Percentiles rank a stretch among this genome's conserved stretches.
Conservation (phyloP, 1,140 invertebrate genomes). For the Akabosia matsudoensis region DNA sequence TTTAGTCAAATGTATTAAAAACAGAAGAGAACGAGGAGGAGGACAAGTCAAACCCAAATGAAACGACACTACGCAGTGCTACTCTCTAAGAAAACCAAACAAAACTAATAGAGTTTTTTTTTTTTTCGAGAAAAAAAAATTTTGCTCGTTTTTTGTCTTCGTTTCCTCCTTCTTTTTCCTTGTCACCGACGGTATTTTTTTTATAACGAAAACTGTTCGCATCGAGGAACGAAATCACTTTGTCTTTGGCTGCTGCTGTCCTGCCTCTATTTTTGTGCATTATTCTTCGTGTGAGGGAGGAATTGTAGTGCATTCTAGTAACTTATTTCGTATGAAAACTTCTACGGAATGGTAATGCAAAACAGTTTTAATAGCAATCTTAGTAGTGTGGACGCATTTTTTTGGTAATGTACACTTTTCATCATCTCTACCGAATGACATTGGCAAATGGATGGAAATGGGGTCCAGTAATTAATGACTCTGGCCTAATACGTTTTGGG, state of each 20-base stretch:
- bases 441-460: slow-evolving; percentile 19
- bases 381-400: background rate
- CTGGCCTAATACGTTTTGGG: slow-evolving; percentile 12
- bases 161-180: too few species aligned
- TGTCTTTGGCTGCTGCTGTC: too few species aligned
- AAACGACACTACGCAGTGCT: background rate
- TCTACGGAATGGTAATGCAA: too few species aligned
- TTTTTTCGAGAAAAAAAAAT: too few species aligned
- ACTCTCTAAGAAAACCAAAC: background rate
- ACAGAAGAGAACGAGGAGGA: background rate
- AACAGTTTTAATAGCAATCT: too few species aligned
- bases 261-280: background rate
- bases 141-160: background rate
- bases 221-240: too few species aligned
- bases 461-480: slow-evolving; percentile 22
- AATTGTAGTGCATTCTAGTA: too few species aligned
- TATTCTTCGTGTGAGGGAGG: background rate
- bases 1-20: slow-evolving; percentile 10
- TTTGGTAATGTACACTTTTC: background rate
- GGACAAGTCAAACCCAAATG: background rate
- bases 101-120: too few species aligned
- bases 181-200: background rate
- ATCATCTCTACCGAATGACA: background rate
- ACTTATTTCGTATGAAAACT: too few species aligned
- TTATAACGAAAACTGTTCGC: background rate